Percentiles rank a stretch among this genome's conserved stretches.
Evolutionary conservation across 2,113 vertebrate species (phyloP).

Genomic region (Falco punctatus): DNA sequence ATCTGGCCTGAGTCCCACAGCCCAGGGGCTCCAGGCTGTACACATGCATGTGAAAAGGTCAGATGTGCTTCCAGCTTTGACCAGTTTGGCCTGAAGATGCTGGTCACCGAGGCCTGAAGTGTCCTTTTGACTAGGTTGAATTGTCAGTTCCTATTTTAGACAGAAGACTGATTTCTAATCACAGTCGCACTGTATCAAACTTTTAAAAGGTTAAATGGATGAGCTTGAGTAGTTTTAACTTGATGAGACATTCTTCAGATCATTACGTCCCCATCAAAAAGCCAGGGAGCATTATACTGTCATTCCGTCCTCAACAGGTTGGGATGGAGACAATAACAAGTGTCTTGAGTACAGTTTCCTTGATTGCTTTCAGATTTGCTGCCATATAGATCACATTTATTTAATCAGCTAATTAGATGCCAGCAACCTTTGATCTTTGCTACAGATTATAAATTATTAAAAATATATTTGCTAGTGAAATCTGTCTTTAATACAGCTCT

Average conservation of each 20-base stretch:
- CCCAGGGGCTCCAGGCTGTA: not conserved
- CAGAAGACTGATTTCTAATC: not conserved
- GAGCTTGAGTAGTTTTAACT: slow-evolving; percentile 22
- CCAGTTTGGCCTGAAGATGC: not conserved
- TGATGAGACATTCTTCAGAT: slow-evolving; percentile 53
- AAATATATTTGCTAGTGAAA: not conserved
- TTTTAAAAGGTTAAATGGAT: slow-evolving; percentile 39
- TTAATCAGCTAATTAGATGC: not conserved
- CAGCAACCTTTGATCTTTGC: slow-evolving; percentile 2
- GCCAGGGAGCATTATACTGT: slow-evolving; percentile 14
- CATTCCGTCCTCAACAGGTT: slow-evolving; percentile 37
- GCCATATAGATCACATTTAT: not conserved
- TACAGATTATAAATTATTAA: not conserved
- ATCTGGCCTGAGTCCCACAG: too few relatives aligned
- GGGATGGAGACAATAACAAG: slow-evolving; percentile 25
- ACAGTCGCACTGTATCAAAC: not conserved
- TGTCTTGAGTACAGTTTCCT: slow-evolving; percentile 14
- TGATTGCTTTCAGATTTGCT: slow-evolving; percentile 22
- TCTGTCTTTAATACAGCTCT: not conserved
- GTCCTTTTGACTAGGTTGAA: not conserved
- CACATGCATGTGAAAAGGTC: rapidly evolving
- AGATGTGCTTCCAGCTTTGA: not conserved
- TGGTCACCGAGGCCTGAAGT: not conserved
- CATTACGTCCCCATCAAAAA: slow-evolving; percentile 53
- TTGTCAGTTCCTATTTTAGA: not conserved